These are phyloP conservation scores for Mesodorylaimus sp. DNA, from an alignment of 2,888 invertebrate species.

Conservation along the genomic window DNA sequence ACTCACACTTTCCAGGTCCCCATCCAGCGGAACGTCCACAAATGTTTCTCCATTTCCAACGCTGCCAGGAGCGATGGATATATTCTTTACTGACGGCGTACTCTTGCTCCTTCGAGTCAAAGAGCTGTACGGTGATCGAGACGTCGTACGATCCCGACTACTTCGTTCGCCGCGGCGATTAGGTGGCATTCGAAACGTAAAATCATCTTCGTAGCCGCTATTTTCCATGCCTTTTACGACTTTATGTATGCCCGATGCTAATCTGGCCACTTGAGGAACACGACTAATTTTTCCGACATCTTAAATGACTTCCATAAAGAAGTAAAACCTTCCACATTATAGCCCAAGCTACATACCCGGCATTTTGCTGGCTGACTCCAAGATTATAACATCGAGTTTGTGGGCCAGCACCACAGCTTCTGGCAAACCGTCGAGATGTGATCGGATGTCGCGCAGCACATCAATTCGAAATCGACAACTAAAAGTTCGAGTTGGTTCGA, in stretches of 20 bases:
- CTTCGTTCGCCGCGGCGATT: not conserved
- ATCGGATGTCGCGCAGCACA: not conserved
- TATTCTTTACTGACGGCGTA: not conserved
- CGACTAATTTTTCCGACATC: not conserved
- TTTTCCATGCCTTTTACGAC: conserved; percentile 6
- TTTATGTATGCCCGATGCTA: conserved; percentile 7
- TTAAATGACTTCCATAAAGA: not conserved
- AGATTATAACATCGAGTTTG: too few species aligned
- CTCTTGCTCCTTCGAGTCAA: not conserved
- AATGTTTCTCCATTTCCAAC: too few species aligned
- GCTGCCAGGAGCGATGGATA: too few species aligned
- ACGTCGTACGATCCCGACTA: too few species aligned
- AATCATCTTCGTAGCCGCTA: conserved; percentile 10
- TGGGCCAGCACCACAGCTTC: too few species aligned
- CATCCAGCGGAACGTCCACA: too few species aligned
- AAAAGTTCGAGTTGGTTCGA: too few species aligned
- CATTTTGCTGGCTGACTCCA: not conserved
- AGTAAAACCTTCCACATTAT: not conserved
- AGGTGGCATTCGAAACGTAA: not conserved
- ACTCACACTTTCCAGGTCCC: too few species aligned
- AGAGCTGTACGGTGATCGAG: too few species aligned
- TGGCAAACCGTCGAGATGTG: not conserved
- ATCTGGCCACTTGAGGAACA: not conserved
- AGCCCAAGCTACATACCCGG: not conserved
- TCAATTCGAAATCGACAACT: conserved; percentile 1